A percentile compares a stretch with the other conserved stretches of the same genome.
These are phyloP conservation scores for Diorhabda sublineata DNA, from an alignment of 1,140 invertebrate species.

Conservation along the genomic window DNA sequence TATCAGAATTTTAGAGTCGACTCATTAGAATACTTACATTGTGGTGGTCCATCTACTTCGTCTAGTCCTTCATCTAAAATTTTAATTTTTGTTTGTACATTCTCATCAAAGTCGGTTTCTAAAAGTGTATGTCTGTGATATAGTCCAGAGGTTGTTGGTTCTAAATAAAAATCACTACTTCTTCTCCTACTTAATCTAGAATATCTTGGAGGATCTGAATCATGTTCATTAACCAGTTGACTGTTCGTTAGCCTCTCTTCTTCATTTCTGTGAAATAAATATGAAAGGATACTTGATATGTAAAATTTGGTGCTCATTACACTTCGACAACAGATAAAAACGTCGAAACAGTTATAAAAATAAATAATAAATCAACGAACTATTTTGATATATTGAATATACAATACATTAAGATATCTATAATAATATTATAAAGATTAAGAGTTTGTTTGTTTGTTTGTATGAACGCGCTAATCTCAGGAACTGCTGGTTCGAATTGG, in stretches of 20 bases:
- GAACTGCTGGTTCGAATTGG: too few species aligned
- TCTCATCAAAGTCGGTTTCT: constrained; percentile 11
- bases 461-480: too few species aligned
- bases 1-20: too few species aligned
- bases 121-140: constrained; percentile 5
- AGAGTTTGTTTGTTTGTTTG: too few species aligned
- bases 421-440: too few species aligned
- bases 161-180: constrained; percentile 40
- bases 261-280: constrained; percentile 13
- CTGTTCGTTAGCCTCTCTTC: constrained; percentile 9
- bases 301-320: too few species aligned
- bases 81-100: constrained; percentile 12
- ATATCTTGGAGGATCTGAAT: constrained; percentile 12
- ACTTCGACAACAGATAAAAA: too few species aligned
- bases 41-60: background rate
- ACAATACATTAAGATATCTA: too few species aligned
- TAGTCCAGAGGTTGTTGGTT: constrained; percentile 22
- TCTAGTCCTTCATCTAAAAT: constrained; percentile 1
- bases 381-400: too few species aligned
- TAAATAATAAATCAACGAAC: too few species aligned
- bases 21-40: background rate
- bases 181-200: constrained; percentile 24
- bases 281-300: too few species aligned
- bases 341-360: too few species aligned
- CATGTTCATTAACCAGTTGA: constrained; percentile 14